Evolutionary conservation across 2,113 vertebrate species (phyloP).

Genomic region (Boulengeromyrus knoepffleri): DNA sequence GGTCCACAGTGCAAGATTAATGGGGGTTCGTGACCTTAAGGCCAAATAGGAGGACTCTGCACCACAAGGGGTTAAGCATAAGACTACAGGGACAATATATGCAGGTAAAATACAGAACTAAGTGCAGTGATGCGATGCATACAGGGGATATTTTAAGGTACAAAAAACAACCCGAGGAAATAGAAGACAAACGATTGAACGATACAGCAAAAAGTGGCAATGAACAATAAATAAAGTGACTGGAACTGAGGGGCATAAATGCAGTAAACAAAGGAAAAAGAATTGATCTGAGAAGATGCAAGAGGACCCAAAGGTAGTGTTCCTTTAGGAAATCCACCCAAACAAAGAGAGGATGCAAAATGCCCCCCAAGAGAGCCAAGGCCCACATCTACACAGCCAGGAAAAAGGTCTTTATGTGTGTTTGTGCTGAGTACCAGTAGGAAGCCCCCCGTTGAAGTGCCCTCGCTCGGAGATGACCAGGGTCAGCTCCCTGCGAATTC

Average conservation of each 20-base stretch:
- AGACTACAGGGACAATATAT: background rate
- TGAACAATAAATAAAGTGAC: background rate
- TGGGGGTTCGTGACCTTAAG: background rate
- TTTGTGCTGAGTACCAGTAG: conserved; percentile 45
- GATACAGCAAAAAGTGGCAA: background rate
- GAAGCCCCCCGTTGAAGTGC: conserved; percentile 45
- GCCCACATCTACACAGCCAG: background rate
- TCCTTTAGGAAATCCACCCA: background rate
- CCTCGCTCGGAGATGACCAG: conserved; percentile 60
- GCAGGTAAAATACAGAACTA: background rate
- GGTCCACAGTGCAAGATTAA: background rate
- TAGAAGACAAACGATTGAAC: background rate
- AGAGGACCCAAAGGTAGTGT: background rate
- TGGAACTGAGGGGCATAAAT: background rate
- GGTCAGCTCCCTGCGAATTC: conserved; percentile 50
- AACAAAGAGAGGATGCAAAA: background rate
- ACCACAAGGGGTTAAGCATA: background rate
- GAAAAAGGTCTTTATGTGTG: background rate
- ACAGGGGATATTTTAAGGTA: background rate
- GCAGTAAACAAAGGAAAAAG: background rate
- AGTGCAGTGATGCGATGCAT: background rate
- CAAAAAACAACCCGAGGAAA: background rate
- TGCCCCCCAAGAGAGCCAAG: background rate
- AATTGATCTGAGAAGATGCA: background rate
- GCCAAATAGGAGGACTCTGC: background rate